These are phyloP conservation scores for Oreochromis tanganicae DNA, from an alignment of 2,113 vertebrate genomes.

Conservation along the genomic window DNA sequence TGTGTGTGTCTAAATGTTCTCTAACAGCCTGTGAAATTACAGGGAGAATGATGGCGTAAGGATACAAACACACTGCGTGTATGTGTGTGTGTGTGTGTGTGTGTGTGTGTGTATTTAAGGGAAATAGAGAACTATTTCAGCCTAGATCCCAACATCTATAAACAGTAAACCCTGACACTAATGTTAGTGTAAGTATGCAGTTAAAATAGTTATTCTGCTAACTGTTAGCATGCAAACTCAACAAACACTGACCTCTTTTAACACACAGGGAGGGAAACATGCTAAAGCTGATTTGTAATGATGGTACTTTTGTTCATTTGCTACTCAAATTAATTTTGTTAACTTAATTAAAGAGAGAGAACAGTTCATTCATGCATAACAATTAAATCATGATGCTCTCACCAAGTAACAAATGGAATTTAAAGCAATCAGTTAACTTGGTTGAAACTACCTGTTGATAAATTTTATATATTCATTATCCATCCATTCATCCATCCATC, in stretches of 20 bases:
- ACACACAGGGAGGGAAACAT: neutral
- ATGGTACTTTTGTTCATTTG: neutral
- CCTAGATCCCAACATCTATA: neutral
- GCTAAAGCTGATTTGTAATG: neutral
- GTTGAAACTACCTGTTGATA: neutral
- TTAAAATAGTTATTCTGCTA: neutral
- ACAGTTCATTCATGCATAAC: neutral
- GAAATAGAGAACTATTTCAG: neutral
- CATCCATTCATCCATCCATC: neutral
- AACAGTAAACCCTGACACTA: neutral
- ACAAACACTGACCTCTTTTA: neutral
- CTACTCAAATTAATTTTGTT: neutral
- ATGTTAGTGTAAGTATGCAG: neutral
- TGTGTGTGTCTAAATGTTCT: neutral
- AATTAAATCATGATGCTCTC: neutral
- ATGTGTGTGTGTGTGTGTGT: neutral
- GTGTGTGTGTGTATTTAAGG: neutral
- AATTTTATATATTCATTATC: neutral
- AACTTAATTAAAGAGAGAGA: neutral
- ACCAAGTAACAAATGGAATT: neutral
- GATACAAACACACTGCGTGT: neutral
- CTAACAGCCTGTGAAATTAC: neutral
- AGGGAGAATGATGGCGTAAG: neutral
- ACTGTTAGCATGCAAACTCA: neutral
- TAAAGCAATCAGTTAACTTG: neutral